Evolutionary conservation across 2,797 vertebrate genomes (phyloP), one percentile per base, ranked within the genome.

Genomic region (Macropodus opercularis): DNA sequence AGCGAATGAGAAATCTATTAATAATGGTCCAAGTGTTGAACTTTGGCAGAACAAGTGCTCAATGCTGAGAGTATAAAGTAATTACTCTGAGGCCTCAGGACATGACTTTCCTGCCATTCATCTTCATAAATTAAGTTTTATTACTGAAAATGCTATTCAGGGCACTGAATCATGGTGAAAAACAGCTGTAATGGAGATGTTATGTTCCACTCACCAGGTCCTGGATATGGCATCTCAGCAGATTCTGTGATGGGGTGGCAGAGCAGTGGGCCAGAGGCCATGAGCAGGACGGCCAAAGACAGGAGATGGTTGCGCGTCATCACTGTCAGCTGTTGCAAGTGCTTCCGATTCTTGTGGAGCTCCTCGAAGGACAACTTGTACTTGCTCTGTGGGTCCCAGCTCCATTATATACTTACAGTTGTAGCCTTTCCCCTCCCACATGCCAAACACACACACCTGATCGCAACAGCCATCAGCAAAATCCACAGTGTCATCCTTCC

Each of bases 171-270:
- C 21, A 69, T 42, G 40, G 29, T 42, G 27, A 47, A 54, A 48
- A 61, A 60, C 14, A 58, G 29, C 38, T 35, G 18, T 41, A 66
- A 66, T 44, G 29, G 32, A 74, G 62, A 41, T 34, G 22, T 56
- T 18, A 8, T 41, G 29, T 59, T 61, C 40, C 38, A 91, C 92
- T 93, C 67, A 93, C 92, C 91, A 35, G 86, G 80, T 73, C 85
- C 89, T 38, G 82, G 62, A 70, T 91, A 93, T 35, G 89, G 54
- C 83, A 91, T 90, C 84, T 93, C 91, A 3, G 79, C 85, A 8
- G 90, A 87, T 52, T 93, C 89, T 79, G 84, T 83, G 69, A 93
- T 85, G 38, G 93, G 92, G 71, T 93, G 91, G 18, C 87, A 89
- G 68, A 90, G 56, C 57, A 92, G 67, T n/a, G 76, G 80, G 18